A percentile compares a stretch with the other conserved stretches of the same genome.
phyloP scores from a whole-genome alignment of 1,140 invertebrate genomes.

The Reticulitermes speratus region DNA sequence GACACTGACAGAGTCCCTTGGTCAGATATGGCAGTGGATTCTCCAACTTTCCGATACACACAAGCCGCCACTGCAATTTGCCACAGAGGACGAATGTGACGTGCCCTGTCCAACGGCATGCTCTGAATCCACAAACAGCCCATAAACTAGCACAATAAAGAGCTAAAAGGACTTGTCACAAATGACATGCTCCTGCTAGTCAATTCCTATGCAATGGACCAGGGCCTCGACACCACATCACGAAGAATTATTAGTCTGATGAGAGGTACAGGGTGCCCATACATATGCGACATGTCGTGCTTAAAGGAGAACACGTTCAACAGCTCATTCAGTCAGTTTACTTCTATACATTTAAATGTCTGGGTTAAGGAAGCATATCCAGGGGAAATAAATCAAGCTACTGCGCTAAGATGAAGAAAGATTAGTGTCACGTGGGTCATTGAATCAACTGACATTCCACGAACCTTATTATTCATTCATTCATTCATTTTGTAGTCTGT shows the following conservation, averaged over 20 bases:
- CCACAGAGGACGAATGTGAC: background rate
- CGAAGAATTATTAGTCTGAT: background rate
- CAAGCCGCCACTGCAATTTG: background rate
- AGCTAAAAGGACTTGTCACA: conserved; percentile 3
- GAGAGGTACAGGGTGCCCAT: background rate
- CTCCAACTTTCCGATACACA: background rate
- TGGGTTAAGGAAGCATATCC: too few relatives aligned
- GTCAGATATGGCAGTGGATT: too few relatives aligned
- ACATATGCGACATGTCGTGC: background rate
- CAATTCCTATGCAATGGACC: background rate
- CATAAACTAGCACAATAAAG: conserved; percentile 2
- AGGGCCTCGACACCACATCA: background rate
- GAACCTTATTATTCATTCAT: too few relatives aligned
- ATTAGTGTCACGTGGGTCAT: too few relatives aligned
- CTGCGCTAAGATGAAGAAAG: too few relatives aligned
- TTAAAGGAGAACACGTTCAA: too few relatives aligned
- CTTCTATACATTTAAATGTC: too few relatives aligned
- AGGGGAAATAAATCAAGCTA: too few relatives aligned
- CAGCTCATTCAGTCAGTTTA: too few relatives aligned
- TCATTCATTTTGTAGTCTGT: too few relatives aligned
- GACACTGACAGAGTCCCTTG: too few relatives aligned
- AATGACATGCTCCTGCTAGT: background rate
- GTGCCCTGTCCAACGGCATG: background rate
- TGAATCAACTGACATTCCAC: too few relatives aligned
- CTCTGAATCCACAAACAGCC: conserved; percentile 14